Evolutionary conservation across 2,888 invertebrate genomes (phyloP).

Genomic region (Plemyria rubiginata): DNA sequence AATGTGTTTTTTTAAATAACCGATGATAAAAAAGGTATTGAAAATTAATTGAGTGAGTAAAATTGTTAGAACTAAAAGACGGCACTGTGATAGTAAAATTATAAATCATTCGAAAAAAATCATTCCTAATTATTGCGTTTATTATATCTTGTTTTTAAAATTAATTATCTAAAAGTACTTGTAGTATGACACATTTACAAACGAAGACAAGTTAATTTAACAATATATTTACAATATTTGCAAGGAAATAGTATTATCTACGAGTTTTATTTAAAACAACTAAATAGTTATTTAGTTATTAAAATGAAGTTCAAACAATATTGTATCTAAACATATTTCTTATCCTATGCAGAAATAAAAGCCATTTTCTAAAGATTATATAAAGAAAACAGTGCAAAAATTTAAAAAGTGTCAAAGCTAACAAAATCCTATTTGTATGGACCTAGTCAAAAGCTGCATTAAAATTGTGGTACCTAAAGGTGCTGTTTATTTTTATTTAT

Average conservation of each 20-base stretch:
- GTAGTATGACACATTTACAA: conserved; percentile 1
- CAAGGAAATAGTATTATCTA: neutral
- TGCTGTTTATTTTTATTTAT: conserved; percentile 28
- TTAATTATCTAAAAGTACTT: neutral
- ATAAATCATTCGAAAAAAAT: conserved; percentile 51
- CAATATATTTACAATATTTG: neutral
- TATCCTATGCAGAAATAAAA: conserved; percentile 4
- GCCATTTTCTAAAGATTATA: neutral
- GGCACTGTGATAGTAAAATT: conserved; percentile 77
- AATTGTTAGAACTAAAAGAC: conserved; percentile 54
- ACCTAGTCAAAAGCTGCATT: conserved; percentile 36
- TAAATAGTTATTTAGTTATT: neutral
- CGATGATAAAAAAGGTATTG: no score
- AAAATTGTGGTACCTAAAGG: conserved; percentile 33
- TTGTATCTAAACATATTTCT: neutral
- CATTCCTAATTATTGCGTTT: conserved; percentile 50
- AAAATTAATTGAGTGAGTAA: conserved; percentile 40
- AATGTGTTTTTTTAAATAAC: no score
- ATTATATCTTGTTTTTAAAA: conserved; percentile 34
- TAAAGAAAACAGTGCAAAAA: neutral
- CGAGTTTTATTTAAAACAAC: neutral
- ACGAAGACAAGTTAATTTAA: neutral
- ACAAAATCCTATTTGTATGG: conserved; percentile 25
- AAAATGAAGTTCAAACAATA: neutral
- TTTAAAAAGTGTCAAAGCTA: conserved; percentile 31